Percentiles rank a stretch among this genome's conserved stretches.
phyloP scores from a whole-genome alignment of 2,113 vertebrate genomes.

The Otolemur garnettii region DNA sequence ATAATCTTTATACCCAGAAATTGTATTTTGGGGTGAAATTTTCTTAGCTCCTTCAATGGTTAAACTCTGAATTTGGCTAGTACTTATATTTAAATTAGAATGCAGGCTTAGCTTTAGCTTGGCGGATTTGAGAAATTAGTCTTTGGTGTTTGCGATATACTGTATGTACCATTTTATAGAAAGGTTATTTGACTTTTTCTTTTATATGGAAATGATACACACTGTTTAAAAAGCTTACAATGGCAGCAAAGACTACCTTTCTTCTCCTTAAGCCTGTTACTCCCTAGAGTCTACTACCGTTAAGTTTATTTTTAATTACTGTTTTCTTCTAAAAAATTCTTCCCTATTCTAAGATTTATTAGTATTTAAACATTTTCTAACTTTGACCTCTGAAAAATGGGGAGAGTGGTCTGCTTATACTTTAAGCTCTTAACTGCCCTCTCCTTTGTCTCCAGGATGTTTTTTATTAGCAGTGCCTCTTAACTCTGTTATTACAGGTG shows the following conservation, averaged over 20 bases:
- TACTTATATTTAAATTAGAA: slow-evolving; percentile 69
- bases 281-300: not conserved
- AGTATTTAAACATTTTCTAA: slow-evolving; percentile 36
- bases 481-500: not conserved
- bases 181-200: not conserved
- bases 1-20: too few species aligned
- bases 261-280: not conserved
- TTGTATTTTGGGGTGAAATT: too few species aligned
- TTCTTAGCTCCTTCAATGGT: too few species aligned
- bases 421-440: not conserved
- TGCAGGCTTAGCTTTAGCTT: not conserved
- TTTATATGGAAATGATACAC: not conserved
- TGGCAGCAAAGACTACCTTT: not conserved
- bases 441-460: not conserved
- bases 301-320: slow-evolving; percentile 40
- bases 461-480: slow-evolving; percentile 10
- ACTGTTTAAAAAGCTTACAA: slow-evolving; percentile 12
- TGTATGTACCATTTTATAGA: not conserved
- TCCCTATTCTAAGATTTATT: not conserved
- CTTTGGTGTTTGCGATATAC: not conserved
- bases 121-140: slow-evolving; percentile 21
- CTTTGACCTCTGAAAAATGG: slow-evolving; percentile 26
- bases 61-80: slow-evolving; percentile 46
- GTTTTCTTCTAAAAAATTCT: slow-evolving; percentile 5
- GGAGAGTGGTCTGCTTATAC: not conserved